These are phyloP conservation scores for Pterostichus niger DNA, from an alignment of 2,888 invertebrate species.

Conservation along the genomic window DNA sequence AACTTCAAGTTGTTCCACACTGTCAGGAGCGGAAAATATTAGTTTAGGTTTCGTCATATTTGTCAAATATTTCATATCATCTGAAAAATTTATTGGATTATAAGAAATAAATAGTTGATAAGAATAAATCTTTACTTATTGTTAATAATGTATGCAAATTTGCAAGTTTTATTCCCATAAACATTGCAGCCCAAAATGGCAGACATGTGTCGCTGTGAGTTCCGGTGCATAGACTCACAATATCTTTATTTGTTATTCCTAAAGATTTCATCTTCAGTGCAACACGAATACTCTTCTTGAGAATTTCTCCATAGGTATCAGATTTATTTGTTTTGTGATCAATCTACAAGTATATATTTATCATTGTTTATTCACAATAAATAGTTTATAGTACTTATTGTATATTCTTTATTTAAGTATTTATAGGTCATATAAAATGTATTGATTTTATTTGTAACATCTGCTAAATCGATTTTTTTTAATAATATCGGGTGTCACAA, in stretches of 20 bases:
- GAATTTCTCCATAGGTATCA: slow-evolving; percentile 76
- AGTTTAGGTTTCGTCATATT: slow-evolving; percentile 72
- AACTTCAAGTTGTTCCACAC: slow-evolving; percentile 70
- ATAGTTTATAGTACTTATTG: background rate
- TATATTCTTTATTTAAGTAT: background rate
- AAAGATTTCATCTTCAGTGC: slow-evolving; percentile 76
- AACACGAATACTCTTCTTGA: slow-evolving; percentile 76
- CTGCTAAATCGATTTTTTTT: no score
- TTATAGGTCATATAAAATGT: no score
- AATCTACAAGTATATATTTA: slow-evolving; percentile 72
- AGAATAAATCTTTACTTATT: slow-evolving; percentile 54
- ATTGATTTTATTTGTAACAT: no score
- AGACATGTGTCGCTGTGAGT: slow-evolving; percentile 77
- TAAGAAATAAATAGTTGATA: background rate
- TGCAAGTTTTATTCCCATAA: slow-evolving; percentile 74
- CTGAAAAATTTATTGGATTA: slow-evolving; percentile 34
- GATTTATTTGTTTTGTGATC: slow-evolving; percentile 76
- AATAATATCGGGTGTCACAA: no score
- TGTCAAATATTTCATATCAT: slow-evolving; percentile 71
- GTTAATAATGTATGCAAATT: slow-evolving; percentile 71
- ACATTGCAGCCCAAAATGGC: slow-evolving; percentile 78
- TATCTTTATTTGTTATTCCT: slow-evolving; percentile 76
- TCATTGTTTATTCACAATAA: background rate
- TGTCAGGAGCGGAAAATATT: slow-evolving; percentile 71
- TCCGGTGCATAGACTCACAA: slow-evolving; percentile 77